Evolutionary conservation across 1,140 invertebrate species (phyloP).

Genomic region (Cyphomyrmex costatus): DNA sequence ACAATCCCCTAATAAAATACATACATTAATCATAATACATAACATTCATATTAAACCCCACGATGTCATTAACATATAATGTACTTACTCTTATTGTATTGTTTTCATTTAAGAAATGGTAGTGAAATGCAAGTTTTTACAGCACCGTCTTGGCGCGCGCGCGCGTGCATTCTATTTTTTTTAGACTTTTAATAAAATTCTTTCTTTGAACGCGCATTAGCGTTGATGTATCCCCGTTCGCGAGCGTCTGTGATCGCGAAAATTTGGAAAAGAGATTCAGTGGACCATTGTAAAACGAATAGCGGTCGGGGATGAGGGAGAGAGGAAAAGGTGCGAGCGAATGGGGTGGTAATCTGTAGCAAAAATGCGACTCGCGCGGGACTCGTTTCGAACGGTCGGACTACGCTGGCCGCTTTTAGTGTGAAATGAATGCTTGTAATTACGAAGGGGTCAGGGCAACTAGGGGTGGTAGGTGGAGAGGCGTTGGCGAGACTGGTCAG

Average conservation of each 20-base stretch:
- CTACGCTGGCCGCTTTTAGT: slow-evolving; percentile 73
- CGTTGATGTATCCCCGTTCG: slow-evolving; percentile 14
- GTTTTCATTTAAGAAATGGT: neutral
- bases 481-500: slow-evolving; percentile 18
- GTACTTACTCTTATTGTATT: neutral
- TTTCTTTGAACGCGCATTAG: neutral
- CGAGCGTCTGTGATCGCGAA: slow-evolving; percentile 66
- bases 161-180: neutral
- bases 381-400: slow-evolving; percentile 72
- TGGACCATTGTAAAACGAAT: slow-evolving; percentile 42
- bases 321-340: slow-evolving; percentile 12
- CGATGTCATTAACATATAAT: too few species aligned
- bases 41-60: too few species aligned
- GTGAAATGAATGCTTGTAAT: slow-evolving; percentile 79
- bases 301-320: neutral
- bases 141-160: neutral
- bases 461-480: slow-evolving; percentile 13
- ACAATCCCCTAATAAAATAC: too few species aligned
- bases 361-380: slow-evolving; percentile 77
- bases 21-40: too few species aligned
- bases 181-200: neutral
- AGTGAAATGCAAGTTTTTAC: neutral
- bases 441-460: slow-evolving; percentile 63
- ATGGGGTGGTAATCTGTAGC: slow-evolving; percentile 72
- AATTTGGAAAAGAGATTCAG: slow-evolving; percentile 72